These are phyloP conservation scores for Neodiprion fabricii DNA, from an alignment of 1,140 invertebrate species.

Conservation along the genomic window DNA sequence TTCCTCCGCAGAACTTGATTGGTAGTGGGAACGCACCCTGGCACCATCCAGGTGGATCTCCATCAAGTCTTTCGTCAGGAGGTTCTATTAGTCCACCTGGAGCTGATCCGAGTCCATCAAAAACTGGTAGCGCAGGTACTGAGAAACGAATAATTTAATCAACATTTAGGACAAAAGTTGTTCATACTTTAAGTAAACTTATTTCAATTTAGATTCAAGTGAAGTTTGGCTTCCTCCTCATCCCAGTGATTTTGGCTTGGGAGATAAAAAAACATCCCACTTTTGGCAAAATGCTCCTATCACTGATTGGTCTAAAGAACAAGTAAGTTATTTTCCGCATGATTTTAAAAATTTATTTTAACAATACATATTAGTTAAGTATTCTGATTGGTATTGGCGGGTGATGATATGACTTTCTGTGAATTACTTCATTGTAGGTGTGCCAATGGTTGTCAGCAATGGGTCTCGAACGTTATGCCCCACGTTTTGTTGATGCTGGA, in stretches of 20 bases:
- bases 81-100: conserved; percentile 60
- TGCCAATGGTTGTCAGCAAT: conserved; percentile 86
- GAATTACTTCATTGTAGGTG: conserved; percentile 65
- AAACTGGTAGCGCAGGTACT: conserved; percentile 52
- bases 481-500: conserved; percentile 82
- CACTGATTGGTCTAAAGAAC: conserved; percentile 86
- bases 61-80: conserved; percentile 70
- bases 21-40: conserved; percentile 45
- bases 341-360: conserved; percentile 13
- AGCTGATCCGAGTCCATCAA: conserved; percentile 58
- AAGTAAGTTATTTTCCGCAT: conserved; percentile 65
- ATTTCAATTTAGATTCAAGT: conserved; percentile 51
- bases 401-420: conserved; percentile 19
- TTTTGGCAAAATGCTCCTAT: conserved; percentile 77
- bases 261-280: conserved; percentile 68
- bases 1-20: conserved; percentile 61
- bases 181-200: conserved; percentile 10
- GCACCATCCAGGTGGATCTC: conserved; percentile 63
- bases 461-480: conserved; percentile 83
- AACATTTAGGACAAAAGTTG: background rate
- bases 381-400: conserved; percentile 4
- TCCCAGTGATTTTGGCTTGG: conserved; percentile 55
- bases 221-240: conserved; percentile 63
- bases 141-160: conserved; percentile 1
- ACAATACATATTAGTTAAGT: conserved; percentile 27